Percentiles rank a stretch among this genome's conserved stretches.
These are phyloP conservation scores for Eubasilissa regina DNA, from an alignment of 1,140 invertebrate genomes.

Conservation along the genomic window DNA sequence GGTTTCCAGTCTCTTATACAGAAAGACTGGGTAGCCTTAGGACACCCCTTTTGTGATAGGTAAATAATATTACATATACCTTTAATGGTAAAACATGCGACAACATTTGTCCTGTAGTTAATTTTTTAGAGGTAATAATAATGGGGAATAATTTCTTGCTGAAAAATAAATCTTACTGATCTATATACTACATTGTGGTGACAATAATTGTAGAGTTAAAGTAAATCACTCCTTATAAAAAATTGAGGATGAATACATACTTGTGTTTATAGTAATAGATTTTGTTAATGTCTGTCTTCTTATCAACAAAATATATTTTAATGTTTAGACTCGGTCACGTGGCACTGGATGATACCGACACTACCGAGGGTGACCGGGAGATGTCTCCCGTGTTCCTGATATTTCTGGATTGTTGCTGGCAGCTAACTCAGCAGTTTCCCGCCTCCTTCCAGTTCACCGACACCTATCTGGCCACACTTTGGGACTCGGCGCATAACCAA, in stretches of 20 bases:
- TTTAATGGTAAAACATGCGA: no score
- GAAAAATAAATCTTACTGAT: no score
- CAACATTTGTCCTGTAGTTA: no score
- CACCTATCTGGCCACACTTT: slow-evolving; percentile 91
- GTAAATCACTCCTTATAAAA: no score
- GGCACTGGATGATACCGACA: slow-evolving; percentile 51
- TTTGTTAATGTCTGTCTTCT: no score
- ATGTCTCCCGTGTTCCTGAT: slow-evolving; percentile 90
- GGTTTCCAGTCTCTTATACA: slow-evolving; percentile 95
- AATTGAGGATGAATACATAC: no score
- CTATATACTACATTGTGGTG: no score
- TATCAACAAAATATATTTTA: background rate
- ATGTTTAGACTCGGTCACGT: slow-evolving; percentile 59
- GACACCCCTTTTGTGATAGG: slow-evolving; percentile 87
- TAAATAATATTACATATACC: slow-evolving; percentile 56
- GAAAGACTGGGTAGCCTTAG: slow-evolving; percentile 95
- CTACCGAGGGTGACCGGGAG: slow-evolving; percentile 61
- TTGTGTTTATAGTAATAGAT: no score
- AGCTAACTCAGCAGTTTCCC: slow-evolving; percentile 90
- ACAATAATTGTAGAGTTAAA: no score
- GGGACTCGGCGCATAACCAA: slow-evolving; percentile 90
- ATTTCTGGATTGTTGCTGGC: slow-evolving; percentile 95
- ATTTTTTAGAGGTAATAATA: no score
- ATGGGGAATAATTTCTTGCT: no score
- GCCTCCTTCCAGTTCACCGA: slow-evolving; percentile 93